Conservation (phyloP, 2,888 invertebrate species). For the Pycnomerus fuliginosus region DNA sequence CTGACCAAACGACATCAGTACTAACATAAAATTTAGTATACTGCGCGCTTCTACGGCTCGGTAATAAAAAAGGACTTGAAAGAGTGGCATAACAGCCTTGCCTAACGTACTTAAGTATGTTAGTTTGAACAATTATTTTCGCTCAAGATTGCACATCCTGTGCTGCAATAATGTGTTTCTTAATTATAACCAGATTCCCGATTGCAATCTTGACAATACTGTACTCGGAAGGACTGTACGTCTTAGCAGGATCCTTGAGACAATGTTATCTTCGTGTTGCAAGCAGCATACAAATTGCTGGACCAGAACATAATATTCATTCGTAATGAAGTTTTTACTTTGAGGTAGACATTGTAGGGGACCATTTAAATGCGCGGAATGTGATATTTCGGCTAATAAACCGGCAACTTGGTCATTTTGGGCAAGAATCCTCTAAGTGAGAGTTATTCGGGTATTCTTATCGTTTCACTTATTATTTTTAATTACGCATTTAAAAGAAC, state of each 20-base stretch:
- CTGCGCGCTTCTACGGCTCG: too few relatives aligned
- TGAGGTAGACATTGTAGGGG: slow-evolving; percentile 18
- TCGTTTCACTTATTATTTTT: slow-evolving; percentile 15
- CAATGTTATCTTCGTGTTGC: slow-evolving; percentile 36
- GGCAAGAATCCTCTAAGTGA: slow-evolving; percentile 5
- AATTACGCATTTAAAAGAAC: too few relatives aligned
- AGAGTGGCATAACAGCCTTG: too few relatives aligned
- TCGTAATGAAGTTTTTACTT: slow-evolving; percentile 35
- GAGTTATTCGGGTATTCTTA: slow-evolving; percentile 17
- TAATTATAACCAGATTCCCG: slow-evolving; percentile 19
- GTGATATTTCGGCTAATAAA: slow-evolving; percentile 11
- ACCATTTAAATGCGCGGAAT: slow-evolving; percentile 27
- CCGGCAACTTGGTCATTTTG: slow-evolving; percentile 6
- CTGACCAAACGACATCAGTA: too few relatives aligned
- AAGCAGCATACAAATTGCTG: slow-evolving; percentile 37
- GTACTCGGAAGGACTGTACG: slow-evolving; percentile 16
- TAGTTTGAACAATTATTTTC: too few relatives aligned
- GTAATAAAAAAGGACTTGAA: too few relatives aligned
- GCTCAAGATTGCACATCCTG: too few relatives aligned
- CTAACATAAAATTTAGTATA: too few relatives aligned
- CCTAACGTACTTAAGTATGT: too few relatives aligned
- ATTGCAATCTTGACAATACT: slow-evolving; percentile 23
- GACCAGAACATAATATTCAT: slow-evolving; percentile 27
- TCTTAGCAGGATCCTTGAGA: slow-evolving; percentile 27
- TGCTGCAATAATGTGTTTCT: slow-evolving; percentile 18